A percentile compares a stretch with the other conserved stretches of the same genome.
These are phyloP conservation scores for Ganaspis brasiliensis DNA, from an alignment of 2,888 invertebrate species.

Conservation along the genomic window DNA sequence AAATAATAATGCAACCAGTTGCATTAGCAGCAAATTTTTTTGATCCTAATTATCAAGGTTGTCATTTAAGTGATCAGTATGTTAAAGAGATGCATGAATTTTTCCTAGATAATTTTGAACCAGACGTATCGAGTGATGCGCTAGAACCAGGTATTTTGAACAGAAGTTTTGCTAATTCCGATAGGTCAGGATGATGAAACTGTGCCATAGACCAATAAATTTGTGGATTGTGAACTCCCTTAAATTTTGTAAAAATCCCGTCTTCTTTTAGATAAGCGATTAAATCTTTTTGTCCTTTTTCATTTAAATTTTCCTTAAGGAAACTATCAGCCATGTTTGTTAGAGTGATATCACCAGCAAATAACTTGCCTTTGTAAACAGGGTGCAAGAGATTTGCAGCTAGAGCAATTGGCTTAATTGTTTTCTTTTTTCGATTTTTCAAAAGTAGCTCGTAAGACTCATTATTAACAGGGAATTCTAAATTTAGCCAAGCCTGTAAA, in stretches of 20 bases:
- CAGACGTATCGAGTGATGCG: conserved; percentile 8
- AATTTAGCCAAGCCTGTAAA: conserved; percentile 33
- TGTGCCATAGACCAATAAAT: neutral
- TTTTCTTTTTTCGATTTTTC: neutral
- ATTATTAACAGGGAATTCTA: neutral
- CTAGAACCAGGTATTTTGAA: neutral
- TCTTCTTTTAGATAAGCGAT: neutral
- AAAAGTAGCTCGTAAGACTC: neutral
- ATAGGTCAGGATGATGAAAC: neutral
- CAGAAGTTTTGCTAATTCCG: neutral
- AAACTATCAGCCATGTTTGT: conserved; percentile 6
- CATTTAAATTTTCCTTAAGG: neutral
- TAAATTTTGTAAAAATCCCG: conserved; percentile 22
- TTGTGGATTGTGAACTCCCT: neutral
- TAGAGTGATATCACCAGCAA: neutral
- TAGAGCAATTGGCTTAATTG: conserved; percentile 10
- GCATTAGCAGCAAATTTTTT: neutral
- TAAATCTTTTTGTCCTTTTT: conserved; percentile 14
- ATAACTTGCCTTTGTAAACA: conserved; percentile 14
- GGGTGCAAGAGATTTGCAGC: conserved; percentile 42
- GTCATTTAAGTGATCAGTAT: neutral
- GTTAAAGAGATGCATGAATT: neutral
- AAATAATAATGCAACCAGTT: neutral
- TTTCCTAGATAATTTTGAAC: neutral
- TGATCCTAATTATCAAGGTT: neutral